A percentile compares a stretch with the other conserved stretches of the same genome.
Evolutionary conservation across 1,140 invertebrate species (phyloP).

Genomic region (Drosophila tristis): DNA sequence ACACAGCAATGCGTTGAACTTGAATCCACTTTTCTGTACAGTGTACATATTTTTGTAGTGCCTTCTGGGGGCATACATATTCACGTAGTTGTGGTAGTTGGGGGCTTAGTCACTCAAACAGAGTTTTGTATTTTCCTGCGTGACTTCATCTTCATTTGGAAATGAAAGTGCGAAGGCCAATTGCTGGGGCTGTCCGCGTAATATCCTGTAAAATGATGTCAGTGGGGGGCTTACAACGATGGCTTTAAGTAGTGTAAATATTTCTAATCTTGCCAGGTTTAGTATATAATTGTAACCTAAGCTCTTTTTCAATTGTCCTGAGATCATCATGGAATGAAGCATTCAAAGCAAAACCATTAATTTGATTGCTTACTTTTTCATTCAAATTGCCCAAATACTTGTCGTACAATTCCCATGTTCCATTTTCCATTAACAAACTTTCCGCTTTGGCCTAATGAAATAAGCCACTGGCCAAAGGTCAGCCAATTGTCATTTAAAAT

Average conservation of each 20-base stretch:
- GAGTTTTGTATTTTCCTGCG: slow-evolving; percentile 20
- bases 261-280: neutral
- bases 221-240: slow-evolving; percentile 8
- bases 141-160: slow-evolving; percentile 74
- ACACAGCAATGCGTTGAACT: slow-evolving; percentile 70
- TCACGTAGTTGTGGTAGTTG: slow-evolving; percentile 21
- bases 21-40: slow-evolving; percentile 48
- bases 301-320: too few relatives aligned
- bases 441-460: slow-evolving; percentile 50
- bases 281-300: too few relatives aligned
- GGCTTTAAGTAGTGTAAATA: slow-evolving; percentile 7
- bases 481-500: slow-evolving; percentile 60
- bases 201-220: slow-evolving; percentile 49
- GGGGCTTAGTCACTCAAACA: slow-evolving; percentile 65
- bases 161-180: slow-evolving; percentile 57
- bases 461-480: slow-evolving; percentile 58
- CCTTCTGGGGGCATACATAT: slow-evolving; percentile 14
- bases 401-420: slow-evolving; percentile 65
- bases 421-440: slow-evolving; percentile 65
- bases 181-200: slow-evolving; percentile 15
- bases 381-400: slow-evolving; percentile 29
- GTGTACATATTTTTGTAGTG: slow-evolving; percentile 32
- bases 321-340: too few relatives aligned
- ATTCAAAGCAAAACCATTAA: slow-evolving; percentile 39
- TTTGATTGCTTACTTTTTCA: slow-evolving; percentile 35